Conservation (phyloP, 2,113 vertebrate species). For the Petrocephalus zakoni region DNA sequence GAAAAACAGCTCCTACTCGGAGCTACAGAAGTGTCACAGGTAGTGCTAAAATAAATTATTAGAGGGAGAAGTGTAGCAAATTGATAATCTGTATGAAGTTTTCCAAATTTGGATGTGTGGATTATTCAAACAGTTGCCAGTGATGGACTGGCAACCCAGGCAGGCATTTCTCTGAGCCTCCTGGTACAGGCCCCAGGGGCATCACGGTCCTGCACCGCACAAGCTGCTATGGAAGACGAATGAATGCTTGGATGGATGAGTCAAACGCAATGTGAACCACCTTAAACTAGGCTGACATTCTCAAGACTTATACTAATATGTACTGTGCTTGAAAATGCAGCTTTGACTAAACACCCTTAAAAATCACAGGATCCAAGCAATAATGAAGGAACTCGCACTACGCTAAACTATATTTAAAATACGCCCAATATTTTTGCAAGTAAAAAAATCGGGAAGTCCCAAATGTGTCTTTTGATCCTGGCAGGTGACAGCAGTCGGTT, state of each 20-base stretch:
- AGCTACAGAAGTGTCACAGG: neutral
- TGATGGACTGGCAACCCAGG: neutral
- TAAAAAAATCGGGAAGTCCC: neutral
- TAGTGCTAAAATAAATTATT: neutral
- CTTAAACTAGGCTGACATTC: neutral
- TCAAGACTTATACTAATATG: neutral
- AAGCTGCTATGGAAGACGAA: neutral
- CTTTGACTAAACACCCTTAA: neutral
- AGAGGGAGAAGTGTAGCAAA: neutral
- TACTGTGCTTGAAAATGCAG: neutral
- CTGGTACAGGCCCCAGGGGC: neutral
- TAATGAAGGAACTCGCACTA: neutral
- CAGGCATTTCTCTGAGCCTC: neutral
- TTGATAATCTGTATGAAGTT: neutral
- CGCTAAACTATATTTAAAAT: neutral
- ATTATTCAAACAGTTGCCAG: neutral
- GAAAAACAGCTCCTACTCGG: neutral
- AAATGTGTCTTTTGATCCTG: neutral
- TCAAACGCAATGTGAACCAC: neutral
- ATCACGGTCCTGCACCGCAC: neutral
- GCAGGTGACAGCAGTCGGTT: neutral
- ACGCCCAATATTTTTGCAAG: neutral
- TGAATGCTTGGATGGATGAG: neutral
- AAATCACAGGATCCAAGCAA: neutral
- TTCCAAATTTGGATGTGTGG: neutral